These are phyloP conservation scores for Myotis lucifugus DNA, from an alignment of 2,113 vertebrate species.

Conservation along the genomic window DNA sequence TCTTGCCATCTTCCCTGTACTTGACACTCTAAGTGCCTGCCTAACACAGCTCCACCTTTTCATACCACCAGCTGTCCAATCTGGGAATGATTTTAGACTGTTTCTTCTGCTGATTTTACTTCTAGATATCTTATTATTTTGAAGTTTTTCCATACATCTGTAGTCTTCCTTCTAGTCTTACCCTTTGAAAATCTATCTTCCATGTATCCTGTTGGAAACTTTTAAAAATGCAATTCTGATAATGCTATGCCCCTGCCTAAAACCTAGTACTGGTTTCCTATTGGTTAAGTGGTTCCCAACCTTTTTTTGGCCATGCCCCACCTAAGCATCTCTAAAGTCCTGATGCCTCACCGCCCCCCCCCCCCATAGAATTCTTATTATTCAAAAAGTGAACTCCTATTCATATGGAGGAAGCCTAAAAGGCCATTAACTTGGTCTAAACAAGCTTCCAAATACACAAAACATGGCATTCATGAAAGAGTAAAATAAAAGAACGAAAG, in stretches of 20 bases:
- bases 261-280: not conserved
- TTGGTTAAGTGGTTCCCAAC: not conserved
- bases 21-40: not conserved
- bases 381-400: no score
- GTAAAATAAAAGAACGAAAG: no score
- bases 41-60: not conserved
- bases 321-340: no score
- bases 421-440: no score
- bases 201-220: not conserved
- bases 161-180: not conserved
- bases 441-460: no score
- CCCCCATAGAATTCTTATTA: no score
- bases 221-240: not conserved
- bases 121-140: not conserved
- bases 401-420: no score
- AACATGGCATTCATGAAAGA: no score
- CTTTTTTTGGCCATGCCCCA: no score
- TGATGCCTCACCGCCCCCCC: no score
- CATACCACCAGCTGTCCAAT: not conserved
- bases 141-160: not conserved
- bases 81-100: not conserved
- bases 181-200: not conserved
- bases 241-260: not conserved
- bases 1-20: not conserved
- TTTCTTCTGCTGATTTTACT: not conserved